These are phyloP conservation scores for Microcebus griseorufus DNA, from an alignment of 2,113 vertebrate species.

Conservation along the genomic window DNA sequence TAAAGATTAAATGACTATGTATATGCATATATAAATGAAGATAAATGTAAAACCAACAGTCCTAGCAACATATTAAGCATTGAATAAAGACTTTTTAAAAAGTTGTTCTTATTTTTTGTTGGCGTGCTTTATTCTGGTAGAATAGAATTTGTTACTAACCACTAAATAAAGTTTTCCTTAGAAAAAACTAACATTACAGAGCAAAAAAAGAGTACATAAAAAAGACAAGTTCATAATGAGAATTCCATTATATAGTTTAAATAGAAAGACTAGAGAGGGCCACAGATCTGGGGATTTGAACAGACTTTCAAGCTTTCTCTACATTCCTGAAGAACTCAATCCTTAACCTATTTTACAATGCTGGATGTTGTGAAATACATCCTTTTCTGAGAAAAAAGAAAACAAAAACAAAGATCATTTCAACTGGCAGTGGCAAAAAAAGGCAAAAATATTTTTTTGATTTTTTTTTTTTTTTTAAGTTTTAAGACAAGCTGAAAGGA, in stretches of 20 bases:
- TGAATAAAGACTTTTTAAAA: background rate
- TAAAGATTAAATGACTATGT: background rate
- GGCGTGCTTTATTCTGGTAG: background rate
- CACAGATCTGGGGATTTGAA: conserved; percentile 67
- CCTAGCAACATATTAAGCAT: background rate
- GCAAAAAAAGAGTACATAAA: background rate
- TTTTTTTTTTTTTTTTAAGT: background rate
- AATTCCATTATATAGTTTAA: conserved; percentile 53
- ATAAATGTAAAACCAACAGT: background rate
- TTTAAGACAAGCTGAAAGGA: background rate
- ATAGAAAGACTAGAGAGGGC: conserved; percentile 62
- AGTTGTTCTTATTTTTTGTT: background rate
- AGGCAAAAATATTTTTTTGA: background rate
- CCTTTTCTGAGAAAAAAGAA: background rate
- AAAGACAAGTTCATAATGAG: conserved; percentile 55
- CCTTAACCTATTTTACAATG: conserved; percentile 22
- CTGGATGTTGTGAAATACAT: background rate
- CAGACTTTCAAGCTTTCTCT: conserved; percentile 53
- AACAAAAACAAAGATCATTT: background rate
- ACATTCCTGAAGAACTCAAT: conserved; percentile 17
- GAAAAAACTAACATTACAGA: conserved; percentile 52
- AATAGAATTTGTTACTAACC: conserved; percentile 38
- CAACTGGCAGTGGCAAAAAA: background rate
- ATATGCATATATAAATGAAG: background rate
- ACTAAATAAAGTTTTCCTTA: conserved; percentile 20